Evolutionary conservation across 2,888 invertebrate genomes (phyloP).

Genomic region (Troides aeacus): DNA sequence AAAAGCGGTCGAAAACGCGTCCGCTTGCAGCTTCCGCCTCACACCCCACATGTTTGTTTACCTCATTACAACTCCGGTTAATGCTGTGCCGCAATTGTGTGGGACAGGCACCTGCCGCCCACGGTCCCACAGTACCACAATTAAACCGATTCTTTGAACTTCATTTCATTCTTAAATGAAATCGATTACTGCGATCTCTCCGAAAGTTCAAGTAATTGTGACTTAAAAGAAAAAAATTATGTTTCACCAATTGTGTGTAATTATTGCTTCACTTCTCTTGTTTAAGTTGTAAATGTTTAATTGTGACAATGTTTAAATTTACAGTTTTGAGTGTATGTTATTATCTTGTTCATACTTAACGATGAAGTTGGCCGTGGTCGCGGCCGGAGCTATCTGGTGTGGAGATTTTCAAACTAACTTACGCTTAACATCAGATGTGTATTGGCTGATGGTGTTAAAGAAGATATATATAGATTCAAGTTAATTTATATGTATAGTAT

Average conservation of each 20-base stretch:
- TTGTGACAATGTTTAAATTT: neutral
- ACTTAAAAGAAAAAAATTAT: conserved; percentile 20
- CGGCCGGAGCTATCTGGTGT: too few relatives aligned
- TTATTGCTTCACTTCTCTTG: conserved; percentile 11
- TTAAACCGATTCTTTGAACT: conserved; percentile 24
- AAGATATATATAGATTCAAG: too few relatives aligned
- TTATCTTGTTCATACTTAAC: too few relatives aligned
- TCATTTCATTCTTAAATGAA: conserved; percentile 27
- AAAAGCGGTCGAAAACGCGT: too few relatives aligned
- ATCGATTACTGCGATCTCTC: conserved; percentile 19
- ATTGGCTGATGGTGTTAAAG: too few relatives aligned
- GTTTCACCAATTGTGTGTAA: conserved; percentile 5
- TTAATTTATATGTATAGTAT: too few relatives aligned
- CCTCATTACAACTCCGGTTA: conserved; percentile 64
- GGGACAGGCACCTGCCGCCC: conserved; percentile 55
- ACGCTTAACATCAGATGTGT: too few relatives aligned
- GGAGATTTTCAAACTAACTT: too few relatives aligned
- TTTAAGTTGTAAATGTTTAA: conserved; percentile 12
- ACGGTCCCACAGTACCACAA: conserved; percentile 19
- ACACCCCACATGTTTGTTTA: conserved; percentile 55
- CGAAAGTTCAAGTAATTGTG: conserved; percentile 27
- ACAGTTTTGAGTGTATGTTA: too few relatives aligned
- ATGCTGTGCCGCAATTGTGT: conserved; percentile 57
- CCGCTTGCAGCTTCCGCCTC: conserved; percentile 37
- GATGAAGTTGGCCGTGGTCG: too few relatives aligned